Percentiles rank a stretch among this genome's conserved stretches.
Conservation (phyloP, 1,140 invertebrate genomes). For the Tetramorium parvispinum region DNA sequence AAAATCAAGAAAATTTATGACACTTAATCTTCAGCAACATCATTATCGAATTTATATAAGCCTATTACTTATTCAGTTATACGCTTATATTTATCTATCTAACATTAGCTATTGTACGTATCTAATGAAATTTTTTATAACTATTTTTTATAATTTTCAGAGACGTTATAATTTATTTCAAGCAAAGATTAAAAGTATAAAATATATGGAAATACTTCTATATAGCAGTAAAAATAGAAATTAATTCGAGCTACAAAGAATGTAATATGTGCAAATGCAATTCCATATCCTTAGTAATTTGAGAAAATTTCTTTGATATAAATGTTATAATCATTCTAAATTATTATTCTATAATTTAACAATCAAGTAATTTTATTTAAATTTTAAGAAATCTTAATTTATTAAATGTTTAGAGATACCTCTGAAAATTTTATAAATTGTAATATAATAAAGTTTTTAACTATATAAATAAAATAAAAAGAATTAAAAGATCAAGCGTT, state of each 20-base stretch:
- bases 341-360: conserved; percentile 8
- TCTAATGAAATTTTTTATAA: conserved; percentile 9
- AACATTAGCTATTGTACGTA: conserved; percentile 41
- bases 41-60: conserved; percentile 38
- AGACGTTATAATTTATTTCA: conserved; percentile 4
- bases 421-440: conserved; percentile 26
- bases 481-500: conserved; percentile 38
- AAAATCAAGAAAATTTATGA: conserved; percentile 54
- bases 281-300: conserved; percentile 10
- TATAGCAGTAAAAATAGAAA: conserved; percentile 20
- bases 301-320: conserved; percentile 6
- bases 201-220: conserved; percentile 31
- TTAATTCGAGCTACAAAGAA: conserved; percentile 34
- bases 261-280: conserved; percentile 47
- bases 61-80: conserved; percentile 41
- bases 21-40: conserved; percentile 52
- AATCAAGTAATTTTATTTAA: conserved; percentile 15
- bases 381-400: conserved; percentile 12
- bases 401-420: conserved; percentile 7
- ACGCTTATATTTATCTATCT: conserved; percentile 29
- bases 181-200: conserved; percentile 17
- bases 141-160: conserved; percentile 21
- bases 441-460: conserved; percentile 21
- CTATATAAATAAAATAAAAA: conserved; percentile 35
- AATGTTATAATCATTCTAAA: conserved; percentile 6